These are phyloP conservation scores for Medauroidea extradentata DNA, from an alignment of 1,140 invertebrate species.

Conservation along the genomic window DNA sequence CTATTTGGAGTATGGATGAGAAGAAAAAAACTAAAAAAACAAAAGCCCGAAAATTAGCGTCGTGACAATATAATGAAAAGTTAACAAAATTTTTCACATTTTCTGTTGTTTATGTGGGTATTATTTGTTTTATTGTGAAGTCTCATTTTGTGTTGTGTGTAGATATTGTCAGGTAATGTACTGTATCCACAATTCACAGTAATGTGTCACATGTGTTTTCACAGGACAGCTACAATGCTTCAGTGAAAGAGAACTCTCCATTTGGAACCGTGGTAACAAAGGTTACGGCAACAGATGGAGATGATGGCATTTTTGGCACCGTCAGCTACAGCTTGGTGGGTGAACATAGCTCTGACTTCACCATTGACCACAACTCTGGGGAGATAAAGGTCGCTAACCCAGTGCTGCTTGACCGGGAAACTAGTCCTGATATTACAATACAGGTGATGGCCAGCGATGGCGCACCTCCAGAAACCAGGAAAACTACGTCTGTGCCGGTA, in stretches of 20 bases:
- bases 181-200: no score
- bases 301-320: constrained; percentile 68
- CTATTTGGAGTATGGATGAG: no score
- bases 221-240: constrained; percentile 59
- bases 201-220: constrained; percentile 15
- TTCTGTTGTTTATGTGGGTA: background rate
- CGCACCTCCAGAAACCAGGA: constrained; percentile 61
- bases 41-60: no score
- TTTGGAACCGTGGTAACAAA: constrained; percentile 61
- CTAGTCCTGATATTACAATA: constrained; percentile 62
- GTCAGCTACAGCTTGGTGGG: constrained; percentile 74
- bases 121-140: background rate
- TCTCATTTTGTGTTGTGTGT: constrained; percentile 8
- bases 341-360: constrained; percentile 63
- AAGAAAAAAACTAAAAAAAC: no score
- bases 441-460: constrained; percentile 76
- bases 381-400: constrained; percentile 70
- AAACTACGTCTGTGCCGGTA: constrained; percentile 67
- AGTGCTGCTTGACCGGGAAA: constrained; percentile 75
- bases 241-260: constrained; percentile 68
- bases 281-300: constrained; percentile 68
- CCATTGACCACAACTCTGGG: constrained; percentile 66
- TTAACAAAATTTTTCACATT: background rate
- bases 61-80: background rate
- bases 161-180: no score